Base-by-base conservation (phyloP, 2,797 vertebrate species). In the Mycteria americana region DNA sequence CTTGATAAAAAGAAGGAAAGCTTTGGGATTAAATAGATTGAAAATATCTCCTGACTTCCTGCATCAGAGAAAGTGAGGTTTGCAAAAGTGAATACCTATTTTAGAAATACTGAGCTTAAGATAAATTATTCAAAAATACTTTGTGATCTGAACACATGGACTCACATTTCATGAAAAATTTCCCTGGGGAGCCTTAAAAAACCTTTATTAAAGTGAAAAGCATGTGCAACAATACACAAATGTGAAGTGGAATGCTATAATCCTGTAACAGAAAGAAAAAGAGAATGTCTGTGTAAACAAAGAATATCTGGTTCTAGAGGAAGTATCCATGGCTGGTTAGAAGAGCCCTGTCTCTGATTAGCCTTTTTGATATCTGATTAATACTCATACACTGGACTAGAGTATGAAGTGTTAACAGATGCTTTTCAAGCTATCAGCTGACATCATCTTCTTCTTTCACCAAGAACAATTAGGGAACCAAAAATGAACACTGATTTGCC, bases 61-160 rank as follows among this genome's bases (percentile, higher is more conserved):
- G 30, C 56, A 78, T n/a, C 48, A 50, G 53, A 77, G 70, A 73
- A 86, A 86, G 79, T 5, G 77, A 92, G 59, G 56, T 67, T 87
- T 91, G 70, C 51, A 56, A 33, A 93, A 82, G 64, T 62, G 56
- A 94, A 83, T 37, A 67, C 22, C 41, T 74, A 3, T 18, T 31
- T 51, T 64, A 87, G 63, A 95, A 94, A 85, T 46, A 82, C 48
- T 37, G 72, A 93, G 43, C 39, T 92, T 68, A 78, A 81, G 85
- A 94, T 41, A 95, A 96, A 92, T 23, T 60, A 91, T 89, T 94
- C 19, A 74, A 77, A 94, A 95, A 50, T 3, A 2, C 60, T 91
- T 85, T 93, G 68, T 73, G 81, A 85, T 39, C 37, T 39, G 37
- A 39, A 39, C 37, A 39, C 37, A n/a, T 8, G 24, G 73, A 57